phyloP scores from a whole-genome alignment of 2,797 vertebrate genomes.

The Lophotriccus pileatus region DNA sequence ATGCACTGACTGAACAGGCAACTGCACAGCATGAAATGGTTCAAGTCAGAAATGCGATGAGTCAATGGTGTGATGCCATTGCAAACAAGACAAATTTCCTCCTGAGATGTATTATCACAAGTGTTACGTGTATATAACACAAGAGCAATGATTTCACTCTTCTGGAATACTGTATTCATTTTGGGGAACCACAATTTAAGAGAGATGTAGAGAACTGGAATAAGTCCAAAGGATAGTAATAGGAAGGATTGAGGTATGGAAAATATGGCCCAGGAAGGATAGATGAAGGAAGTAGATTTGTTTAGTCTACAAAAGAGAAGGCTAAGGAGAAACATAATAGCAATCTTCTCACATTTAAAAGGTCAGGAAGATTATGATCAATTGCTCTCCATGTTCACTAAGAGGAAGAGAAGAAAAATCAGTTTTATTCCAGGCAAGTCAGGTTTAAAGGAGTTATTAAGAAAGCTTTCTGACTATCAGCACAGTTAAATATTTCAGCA shows the following conservation, averaged over 20 bases:
- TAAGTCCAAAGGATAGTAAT: constrained; percentile 22
- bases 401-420: constrained; percentile 4
- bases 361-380: neutral
- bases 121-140: neutral
- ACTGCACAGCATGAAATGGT: neutral
- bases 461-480: neutral
- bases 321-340: constrained; percentile 6
- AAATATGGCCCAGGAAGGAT: constrained; percentile 20
- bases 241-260: neutral
- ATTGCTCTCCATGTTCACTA: neutral
- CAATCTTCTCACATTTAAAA: constrained; percentile 17
- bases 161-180: constrained; percentile 30
- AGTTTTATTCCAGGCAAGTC: neutral
- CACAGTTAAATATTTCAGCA: neutral
- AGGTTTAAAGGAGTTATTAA: neutral
- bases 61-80: neutral
- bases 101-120: neutral
- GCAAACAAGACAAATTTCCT: neutral
- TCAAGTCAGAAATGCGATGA: neutral
- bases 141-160: constrained; percentile 28
- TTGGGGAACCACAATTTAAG: neutral
- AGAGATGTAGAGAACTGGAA: constrained; percentile 16
- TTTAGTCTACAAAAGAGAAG: constrained; percentile 60
- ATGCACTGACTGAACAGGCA: neutral
- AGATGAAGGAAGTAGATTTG: constrained; percentile 56